phyloP scores from a whole-genome alignment of 64 coral and sea anemone genomes.

The Pachyseris speciosa region DNA sequence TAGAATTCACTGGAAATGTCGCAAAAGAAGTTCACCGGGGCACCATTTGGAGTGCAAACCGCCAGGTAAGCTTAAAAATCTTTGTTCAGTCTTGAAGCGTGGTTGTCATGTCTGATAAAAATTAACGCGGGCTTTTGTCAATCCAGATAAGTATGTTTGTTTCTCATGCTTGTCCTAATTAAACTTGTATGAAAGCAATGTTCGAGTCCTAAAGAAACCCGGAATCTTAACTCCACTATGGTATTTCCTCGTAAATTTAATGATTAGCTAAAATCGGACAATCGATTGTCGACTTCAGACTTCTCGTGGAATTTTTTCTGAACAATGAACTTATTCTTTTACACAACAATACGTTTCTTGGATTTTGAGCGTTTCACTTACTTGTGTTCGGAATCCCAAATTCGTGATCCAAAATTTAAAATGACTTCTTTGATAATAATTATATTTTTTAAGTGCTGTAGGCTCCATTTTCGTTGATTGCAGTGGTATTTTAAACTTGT shows the following conservation, averaged over 20 bases:
- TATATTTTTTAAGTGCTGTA: too few species aligned
- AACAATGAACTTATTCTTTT: background rate
- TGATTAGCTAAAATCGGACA: too few species aligned
- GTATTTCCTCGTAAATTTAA: background rate
- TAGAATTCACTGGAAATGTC: constrained; percentile 56
- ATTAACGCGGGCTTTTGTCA: background rate
- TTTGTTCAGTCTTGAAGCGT: background rate
- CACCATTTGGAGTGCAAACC: constrained; percentile 98
- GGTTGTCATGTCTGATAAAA: background rate
- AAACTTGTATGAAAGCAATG: background rate
- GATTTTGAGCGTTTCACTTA: too few species aligned
- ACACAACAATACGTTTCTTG: background rate
- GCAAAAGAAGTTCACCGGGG: constrained; percentile 89
- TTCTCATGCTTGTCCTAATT: background rate
- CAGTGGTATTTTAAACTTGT: too few species aligned
- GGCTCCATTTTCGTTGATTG: too few species aligned
- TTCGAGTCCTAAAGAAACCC: background rate
- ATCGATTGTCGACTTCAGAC: background rate
- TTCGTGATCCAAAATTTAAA: too few species aligned
- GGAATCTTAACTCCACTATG: background rate
- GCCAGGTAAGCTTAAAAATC: constrained; percentile 65
- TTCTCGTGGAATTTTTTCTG: background rate
- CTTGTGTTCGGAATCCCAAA: too few species aligned
- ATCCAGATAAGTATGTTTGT: background rate
- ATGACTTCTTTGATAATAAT: too few species aligned